Conservation (phyloP, 2,888 invertebrate species). For the Yponomeuta sedellus region DNA sequence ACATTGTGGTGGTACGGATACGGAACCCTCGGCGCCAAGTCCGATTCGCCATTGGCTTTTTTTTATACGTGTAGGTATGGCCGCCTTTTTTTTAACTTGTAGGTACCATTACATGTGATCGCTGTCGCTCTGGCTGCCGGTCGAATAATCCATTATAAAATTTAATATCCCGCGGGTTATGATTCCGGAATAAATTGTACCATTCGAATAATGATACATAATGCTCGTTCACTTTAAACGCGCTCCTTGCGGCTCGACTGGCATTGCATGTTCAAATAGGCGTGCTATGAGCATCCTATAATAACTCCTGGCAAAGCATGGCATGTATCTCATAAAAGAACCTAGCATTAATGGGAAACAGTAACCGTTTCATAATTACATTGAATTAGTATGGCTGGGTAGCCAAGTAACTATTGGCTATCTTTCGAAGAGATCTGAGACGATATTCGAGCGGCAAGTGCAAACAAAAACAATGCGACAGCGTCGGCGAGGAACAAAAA, state of each 20-base stretch:
- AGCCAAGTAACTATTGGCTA: neutral
- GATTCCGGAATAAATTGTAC: conserved; percentile 64
- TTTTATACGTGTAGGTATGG: no score
- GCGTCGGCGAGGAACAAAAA: conserved; percentile 75
- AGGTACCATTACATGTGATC: conserved; percentile 26
- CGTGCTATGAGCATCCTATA: neutral
- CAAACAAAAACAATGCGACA: conserved; percentile 55
- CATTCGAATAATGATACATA: conserved; percentile 71
- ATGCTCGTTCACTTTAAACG: conserved; percentile 55
- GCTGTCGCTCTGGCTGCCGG: conserved; percentile 37
- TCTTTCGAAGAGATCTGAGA: conserved; percentile 25
- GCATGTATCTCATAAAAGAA: conserved; percentile 16
- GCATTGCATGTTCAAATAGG: conserved; percentile 10
- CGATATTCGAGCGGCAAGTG: conserved; percentile 60
- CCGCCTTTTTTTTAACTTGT: neutral
- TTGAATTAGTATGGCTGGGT: neutral
- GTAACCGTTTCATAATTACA: conserved; percentile 5
- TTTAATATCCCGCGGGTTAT: conserved; percentile 58
- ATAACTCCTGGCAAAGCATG: conserved; percentile 18
- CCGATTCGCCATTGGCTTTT: no score
- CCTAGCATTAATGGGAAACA: conserved; percentile 1
- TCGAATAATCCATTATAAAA: conserved; percentile 60
- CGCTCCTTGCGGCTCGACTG: conserved; percentile 30
- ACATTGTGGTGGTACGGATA: no score
- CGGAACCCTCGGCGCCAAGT: no score